phyloP scores from a whole-genome alignment of 1,140 invertebrate genomes.

The Vollenhovia emeryi region DNA sequence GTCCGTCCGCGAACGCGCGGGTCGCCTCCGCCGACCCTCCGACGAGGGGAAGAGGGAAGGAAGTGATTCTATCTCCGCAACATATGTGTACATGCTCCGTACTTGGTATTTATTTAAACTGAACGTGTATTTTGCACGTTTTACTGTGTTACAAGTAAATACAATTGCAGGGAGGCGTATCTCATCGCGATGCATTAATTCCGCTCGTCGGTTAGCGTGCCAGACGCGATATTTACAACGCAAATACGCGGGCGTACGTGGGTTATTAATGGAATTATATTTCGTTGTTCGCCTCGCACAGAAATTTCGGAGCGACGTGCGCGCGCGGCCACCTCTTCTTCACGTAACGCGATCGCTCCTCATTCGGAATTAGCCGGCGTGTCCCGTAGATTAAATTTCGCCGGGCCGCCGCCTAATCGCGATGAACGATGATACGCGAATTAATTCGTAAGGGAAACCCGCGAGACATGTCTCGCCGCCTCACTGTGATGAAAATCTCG shows the following conservation, averaged over 20 bases:
- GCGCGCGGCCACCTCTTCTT: background rate
- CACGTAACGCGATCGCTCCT: background rate
- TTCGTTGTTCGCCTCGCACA: constrained; percentile 20
- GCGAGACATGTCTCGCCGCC: background rate
- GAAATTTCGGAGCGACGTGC: too few species aligned
- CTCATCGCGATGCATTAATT: constrained; percentile 18
- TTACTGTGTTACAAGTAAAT: background rate
- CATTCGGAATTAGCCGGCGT: background rate
- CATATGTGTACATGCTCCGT: too few species aligned
- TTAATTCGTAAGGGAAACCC: constrained; percentile 18
- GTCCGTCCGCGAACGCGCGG: background rate
- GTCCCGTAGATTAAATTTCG: constrained; percentile 20
- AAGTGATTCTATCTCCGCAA: background rate
- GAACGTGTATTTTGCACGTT: constrained; percentile 1
- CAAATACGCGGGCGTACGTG: constrained; percentile 6
- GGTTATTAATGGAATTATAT: constrained; percentile 48
- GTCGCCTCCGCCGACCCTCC: background rate
- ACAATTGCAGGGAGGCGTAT: background rate
- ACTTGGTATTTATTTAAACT: constrained; percentile 19
- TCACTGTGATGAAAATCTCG: background rate
- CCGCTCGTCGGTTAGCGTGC: constrained; percentile 8
- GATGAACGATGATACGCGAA: constrained; percentile 21
- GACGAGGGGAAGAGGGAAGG: background rate
- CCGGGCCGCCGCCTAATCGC: background rate
- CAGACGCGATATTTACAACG: constrained; percentile 37